phyloP scores from a whole-genome alignment of 2,888 invertebrate species.

The Ischnura elegans region DNA sequence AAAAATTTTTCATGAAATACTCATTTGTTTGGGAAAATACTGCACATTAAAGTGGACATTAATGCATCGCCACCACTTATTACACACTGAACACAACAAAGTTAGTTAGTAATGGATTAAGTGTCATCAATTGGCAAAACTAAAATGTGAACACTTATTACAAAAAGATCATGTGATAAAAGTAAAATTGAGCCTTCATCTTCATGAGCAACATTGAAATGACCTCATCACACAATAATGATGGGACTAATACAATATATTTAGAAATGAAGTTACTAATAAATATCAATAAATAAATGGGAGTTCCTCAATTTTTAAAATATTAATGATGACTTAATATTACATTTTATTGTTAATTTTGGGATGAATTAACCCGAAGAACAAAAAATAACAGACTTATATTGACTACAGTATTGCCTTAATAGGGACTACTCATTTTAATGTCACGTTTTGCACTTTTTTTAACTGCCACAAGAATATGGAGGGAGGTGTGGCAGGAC shows the following conservation, averaged over 20 bases:
- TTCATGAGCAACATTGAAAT: background rate
- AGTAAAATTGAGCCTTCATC: background rate
- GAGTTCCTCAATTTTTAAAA: no score
- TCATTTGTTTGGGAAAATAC: background rate
- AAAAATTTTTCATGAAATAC: background rate
- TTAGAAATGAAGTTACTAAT: no score
- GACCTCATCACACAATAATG: background rate
- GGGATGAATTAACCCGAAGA: background rate
- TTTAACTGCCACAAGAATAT: background rate
- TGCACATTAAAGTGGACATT: background rate
- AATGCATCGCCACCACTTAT: background rate
- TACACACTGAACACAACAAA: slow-evolving; percentile 23
- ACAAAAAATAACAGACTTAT: background rate
- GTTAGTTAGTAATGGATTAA: background rate
- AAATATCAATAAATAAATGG: no score
- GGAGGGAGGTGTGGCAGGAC: background rate
- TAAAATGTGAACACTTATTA: background rate
- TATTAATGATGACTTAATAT: background rate
- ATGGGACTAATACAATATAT: background rate
- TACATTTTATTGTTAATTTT: background rate
- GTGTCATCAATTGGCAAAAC: background rate
- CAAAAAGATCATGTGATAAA: background rate
- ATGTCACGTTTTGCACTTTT: background rate
- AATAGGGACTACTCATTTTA: background rate
- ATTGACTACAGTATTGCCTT: background rate